phyloP scores from a whole-genome alignment of 1,140 invertebrate genomes.

The Polyergus mexicanus region DNA sequence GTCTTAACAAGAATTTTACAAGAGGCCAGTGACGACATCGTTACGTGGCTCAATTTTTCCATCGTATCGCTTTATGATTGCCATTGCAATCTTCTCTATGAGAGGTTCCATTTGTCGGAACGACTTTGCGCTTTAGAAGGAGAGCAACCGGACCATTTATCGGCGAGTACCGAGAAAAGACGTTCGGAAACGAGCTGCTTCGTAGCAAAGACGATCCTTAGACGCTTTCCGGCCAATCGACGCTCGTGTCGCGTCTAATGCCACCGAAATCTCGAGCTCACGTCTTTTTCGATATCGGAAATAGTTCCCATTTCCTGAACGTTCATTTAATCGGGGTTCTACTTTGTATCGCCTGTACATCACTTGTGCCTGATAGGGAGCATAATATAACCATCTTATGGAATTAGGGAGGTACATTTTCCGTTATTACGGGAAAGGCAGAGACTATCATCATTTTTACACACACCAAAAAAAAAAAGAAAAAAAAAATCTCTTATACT shows the following conservation, averaged over 20 bases:
- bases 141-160: conserved; percentile 61
- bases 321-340: conserved; percentile 53
- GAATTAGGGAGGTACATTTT: conserved; percentile 2
- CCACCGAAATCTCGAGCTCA: conserved; percentile 53
- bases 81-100: conserved; percentile 78
- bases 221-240: conserved; percentile 47
- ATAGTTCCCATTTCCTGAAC: conserved; percentile 44
- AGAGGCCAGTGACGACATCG: conserved; percentile 30
- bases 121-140: conserved; percentile 69
- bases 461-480: no score
- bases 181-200: conserved; percentile 54
- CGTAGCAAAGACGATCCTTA: conserved; percentile 64
- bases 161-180: conserved; percentile 53
- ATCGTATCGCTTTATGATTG: conserved; percentile 77
- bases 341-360: conserved; percentile 46
- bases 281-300: conserved; percentile 62
- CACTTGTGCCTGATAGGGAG: conserved; percentile 1
- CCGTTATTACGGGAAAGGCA: background rate
- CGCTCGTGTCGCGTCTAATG: conserved; percentile 52
- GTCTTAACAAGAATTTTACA: conserved; percentile 55
- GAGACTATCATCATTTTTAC: background rate
- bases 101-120: conserved; percentile 78
- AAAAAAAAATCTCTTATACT: conserved; percentile 12
- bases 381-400: conserved; percentile 22
- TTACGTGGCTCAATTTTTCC: conserved; percentile 61